Evolutionary conservation across 1,140 invertebrate genomes (phyloP), one percentile per base, ranked within the genome.

Genomic region (Caenorhabditis brenneri): DNA sequence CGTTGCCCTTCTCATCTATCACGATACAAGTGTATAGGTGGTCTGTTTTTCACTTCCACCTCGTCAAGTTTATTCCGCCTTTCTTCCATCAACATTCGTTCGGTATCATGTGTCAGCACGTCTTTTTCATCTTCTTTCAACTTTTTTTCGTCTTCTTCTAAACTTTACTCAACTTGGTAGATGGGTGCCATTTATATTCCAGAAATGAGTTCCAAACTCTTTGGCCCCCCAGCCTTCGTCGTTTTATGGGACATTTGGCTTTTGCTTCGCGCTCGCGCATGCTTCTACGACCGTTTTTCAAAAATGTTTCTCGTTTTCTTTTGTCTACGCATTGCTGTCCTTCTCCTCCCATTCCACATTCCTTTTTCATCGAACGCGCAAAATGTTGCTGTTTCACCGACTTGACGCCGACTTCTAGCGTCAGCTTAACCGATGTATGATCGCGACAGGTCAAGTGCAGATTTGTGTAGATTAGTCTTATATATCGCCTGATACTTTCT

Each of bases 1-100:
- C 65, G 36, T 74, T 74, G 65, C 36, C 65, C 36, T 74, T 74
- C 65, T 42, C 65, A 42, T 74, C 65, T 74, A 74, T 74, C 65
- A 74, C 19, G 65, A 24, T n/a, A 36, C 19, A 22, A 42, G n/a
- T 74, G 27, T 74, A 74, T 74, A 46, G 65, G 65, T 74, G 65
- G 65, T 74, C 65, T 74, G 16, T 33, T 65, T 65, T 58, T 55
- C 9, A 5, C 16, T n/a, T 29, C 24, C 22, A 55, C 53, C 24
- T 10, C 53, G 22, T 27, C 58, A 65, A 65, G 58, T 36, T 65
- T 65, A 33, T 65, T 36, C 33, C 29, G 1, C 29, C 58, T 58
- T 58, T 58, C 24, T 29, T 31, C 19, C 48, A 16, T 51, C 19
- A 51, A n/a, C 48, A 51, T 19, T 27, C 53, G 53, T 27, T 29